phyloP scores from a whole-genome alignment of 30 jellyfish, hydroid and myxozoan genomes.

The Cassiopea andromeda region DNA sequence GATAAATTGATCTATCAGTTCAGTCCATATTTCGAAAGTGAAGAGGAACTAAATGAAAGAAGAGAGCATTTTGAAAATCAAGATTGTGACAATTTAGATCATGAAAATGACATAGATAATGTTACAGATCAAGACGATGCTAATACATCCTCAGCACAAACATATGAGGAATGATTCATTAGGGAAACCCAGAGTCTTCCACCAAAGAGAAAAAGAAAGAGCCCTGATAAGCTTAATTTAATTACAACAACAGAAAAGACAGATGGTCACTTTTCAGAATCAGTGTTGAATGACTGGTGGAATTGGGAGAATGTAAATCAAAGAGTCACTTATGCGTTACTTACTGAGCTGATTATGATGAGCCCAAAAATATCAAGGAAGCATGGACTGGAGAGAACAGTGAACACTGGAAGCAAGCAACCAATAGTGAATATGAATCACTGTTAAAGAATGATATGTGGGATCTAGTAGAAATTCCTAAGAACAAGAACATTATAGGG shows the following conservation, averaged over 20 bases:
- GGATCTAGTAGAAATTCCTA: slow-evolving; percentile 60
- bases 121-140: neutral
- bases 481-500: slow-evolving; percentile 41
- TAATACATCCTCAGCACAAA: neutral
- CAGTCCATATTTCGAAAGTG: too few relatives aligned
- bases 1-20: neutral
- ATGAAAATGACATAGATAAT: slow-evolving; percentile 34
- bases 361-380: slow-evolving; percentile 19
- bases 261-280: too few relatives aligned
- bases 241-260: too few relatives aligned
- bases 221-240: too few relatives aligned
- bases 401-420: slow-evolving; percentile 53
- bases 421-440: slow-evolving; percentile 32
- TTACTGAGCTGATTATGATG: slow-evolving; percentile 7
- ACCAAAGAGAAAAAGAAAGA: neutral
- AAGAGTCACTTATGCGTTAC: neutral
- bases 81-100: neutral
- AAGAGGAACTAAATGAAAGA: neutral
- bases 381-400: slow-evolving; percentile 24
- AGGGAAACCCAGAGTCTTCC: neutral
- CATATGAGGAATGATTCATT: slow-evolving; percentile 40
- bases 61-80: neutral
- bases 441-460: slow-evolving; percentile 45
- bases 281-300: neutral
- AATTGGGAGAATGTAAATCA: neutral